Conservation (phyloP, 2,797 vertebrate genomes). For the Choloepus didactylus region DNA sequence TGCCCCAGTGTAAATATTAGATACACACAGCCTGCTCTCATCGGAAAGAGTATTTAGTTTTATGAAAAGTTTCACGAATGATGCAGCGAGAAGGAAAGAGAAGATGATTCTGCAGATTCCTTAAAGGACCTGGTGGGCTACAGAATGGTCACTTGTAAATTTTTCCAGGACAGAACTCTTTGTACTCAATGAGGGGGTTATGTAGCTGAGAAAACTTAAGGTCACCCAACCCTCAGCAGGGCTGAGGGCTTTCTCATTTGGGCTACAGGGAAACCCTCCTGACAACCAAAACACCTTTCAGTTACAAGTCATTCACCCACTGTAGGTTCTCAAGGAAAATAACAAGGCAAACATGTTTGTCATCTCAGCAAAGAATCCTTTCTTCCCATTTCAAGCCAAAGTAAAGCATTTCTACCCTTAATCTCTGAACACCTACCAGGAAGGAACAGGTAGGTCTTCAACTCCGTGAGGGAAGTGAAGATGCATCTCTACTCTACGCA, state of each 20-base stretch:
- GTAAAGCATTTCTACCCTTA: neutral
- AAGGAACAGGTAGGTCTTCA: neutral
- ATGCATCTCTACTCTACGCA: fast-evolving
- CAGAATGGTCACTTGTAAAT: neutral
- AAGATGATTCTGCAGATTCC: slow-evolving; percentile 18
- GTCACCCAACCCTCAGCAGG: neutral
- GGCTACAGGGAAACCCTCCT: neutral
- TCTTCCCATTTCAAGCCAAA: neutral
- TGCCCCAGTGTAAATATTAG: slow-evolving; percentile 30
- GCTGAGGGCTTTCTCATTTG: neutral
- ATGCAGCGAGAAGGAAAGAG: slow-evolving; percentile 29
- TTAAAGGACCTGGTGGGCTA: neutral
- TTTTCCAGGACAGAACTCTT: neutral
- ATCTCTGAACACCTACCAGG: neutral
- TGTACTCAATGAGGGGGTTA: neutral
- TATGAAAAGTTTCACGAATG: neutral
- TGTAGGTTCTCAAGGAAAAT: slow-evolving; percentile 12
- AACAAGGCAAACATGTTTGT: neutral
- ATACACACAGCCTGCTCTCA: neutral
- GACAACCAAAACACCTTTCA: neutral
- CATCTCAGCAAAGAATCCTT: neutral
- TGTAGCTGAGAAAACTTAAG: neutral
- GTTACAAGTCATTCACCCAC: neutral
- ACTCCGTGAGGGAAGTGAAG: neutral
- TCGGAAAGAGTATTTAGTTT: neutral